Evolutionary conservation across 2,797 vertebrate species (phyloP).

Genomic region (Crenuchus spilurus): DNA sequence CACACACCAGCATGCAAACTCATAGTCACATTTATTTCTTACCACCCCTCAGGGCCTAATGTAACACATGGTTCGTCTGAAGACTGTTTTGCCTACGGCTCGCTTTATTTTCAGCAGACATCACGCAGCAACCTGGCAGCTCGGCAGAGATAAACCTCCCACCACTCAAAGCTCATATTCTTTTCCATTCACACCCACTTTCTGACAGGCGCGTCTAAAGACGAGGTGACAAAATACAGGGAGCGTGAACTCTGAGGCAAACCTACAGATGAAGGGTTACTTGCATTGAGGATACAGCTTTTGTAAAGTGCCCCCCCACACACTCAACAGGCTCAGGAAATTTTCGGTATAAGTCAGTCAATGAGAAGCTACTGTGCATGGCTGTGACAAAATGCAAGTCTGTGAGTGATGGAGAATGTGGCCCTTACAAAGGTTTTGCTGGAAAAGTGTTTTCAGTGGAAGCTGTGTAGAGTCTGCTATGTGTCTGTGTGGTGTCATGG

Average conservation of each 20-base stretch:
- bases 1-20: constrained; percentile 9
- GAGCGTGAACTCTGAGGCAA: constrained; percentile 24
- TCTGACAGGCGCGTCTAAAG: constrained; percentile 29
- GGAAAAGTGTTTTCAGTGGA: background rate
- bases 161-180: constrained; percentile 40
- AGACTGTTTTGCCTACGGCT: constrained; percentile 38
- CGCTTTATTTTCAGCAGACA: constrained; percentile 31
- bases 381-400: constrained; percentile 20
- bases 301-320: constrained; percentile 21
- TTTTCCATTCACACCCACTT: constrained; percentile 43
- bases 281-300: constrained; percentile 33
- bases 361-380: constrained; percentile 21
- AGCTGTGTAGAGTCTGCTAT: background rate
- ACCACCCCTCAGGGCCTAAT: constrained; percentile 36
- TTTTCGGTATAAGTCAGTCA: constrained; percentile 15
- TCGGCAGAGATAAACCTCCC: constrained; percentile 32
- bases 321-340: constrained; percentile 12
- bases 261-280: constrained; percentile 39
- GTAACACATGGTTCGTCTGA: constrained; percentile 41
- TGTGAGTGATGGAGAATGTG: constrained; percentile 5
- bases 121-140: constrained; percentile 37
- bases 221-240: constrained; percentile 39
- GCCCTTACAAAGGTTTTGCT: background rate
- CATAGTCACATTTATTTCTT: constrained; percentile 30
- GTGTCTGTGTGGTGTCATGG: background rate